A percentile compares a stretch with the other conserved stretches of the same genome.
Evolutionary conservation across 2,797 vertebrate species (phyloP).

Genomic region (Myiothlypis coronata): DNA sequence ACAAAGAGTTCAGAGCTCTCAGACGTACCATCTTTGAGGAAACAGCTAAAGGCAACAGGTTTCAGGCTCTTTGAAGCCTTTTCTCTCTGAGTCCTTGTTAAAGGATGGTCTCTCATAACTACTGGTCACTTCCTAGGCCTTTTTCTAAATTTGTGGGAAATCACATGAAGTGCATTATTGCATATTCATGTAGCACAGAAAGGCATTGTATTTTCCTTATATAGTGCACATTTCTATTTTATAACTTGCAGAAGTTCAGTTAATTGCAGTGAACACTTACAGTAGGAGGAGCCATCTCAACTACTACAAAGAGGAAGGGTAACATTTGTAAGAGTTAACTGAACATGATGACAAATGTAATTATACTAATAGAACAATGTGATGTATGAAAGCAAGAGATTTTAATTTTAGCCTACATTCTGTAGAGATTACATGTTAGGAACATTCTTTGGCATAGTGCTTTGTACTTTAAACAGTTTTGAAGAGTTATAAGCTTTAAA

Average conservation of each 20-base stretch:
- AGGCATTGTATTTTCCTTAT: background rate
- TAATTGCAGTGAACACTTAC: background rate
- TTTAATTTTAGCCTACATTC: background rate
- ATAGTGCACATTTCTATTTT: background rate
- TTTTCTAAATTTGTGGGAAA: background rate
- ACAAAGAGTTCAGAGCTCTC: background rate
- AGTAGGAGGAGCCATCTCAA: background rate
- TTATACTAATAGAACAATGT: background rate
- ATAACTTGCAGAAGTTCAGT: background rate
- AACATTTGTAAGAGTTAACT: background rate
- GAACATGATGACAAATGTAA: background rate
- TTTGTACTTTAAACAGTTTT: background rate
- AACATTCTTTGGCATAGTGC: background rate
- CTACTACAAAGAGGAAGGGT: background rate
- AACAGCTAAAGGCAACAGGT: constrained; percentile 43
- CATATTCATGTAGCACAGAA: background rate
- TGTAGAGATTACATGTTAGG: background rate
- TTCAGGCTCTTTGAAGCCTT: constrained; percentile 29
- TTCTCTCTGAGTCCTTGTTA: background rate
- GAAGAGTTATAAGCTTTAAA: background rate
- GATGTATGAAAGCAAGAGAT: background rate
- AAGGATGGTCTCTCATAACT: background rate
- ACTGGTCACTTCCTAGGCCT: background rate
- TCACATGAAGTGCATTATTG: background rate
- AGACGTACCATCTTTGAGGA: background rate